phyloP scores from a whole-genome alignment of 2,888 invertebrate genomes.

The Caenorhabditis sulstoni region DNA sequence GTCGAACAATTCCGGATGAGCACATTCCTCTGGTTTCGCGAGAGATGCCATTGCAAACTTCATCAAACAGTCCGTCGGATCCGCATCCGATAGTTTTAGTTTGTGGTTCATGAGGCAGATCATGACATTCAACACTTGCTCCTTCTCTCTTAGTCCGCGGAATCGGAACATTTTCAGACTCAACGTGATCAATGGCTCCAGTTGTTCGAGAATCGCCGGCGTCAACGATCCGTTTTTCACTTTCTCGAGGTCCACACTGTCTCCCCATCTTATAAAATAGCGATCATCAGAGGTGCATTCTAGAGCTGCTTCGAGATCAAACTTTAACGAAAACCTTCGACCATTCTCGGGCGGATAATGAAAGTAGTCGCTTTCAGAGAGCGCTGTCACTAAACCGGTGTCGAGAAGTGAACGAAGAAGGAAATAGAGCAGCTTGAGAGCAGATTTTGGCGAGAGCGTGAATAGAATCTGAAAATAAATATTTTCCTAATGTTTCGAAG shows the following conservation, averaged over 20 bases:
- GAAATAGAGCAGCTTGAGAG: conserved; percentile 34
- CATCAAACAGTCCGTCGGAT: conserved; percentile 44
- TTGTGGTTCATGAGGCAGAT: conserved; percentile 42
- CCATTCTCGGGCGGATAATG: conserved; percentile 10
- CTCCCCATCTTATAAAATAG: conserved; percentile 36
- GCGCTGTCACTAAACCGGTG: too few species aligned
- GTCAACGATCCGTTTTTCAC: conserved; percentile 30
- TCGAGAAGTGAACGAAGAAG: conserved; percentile 39
- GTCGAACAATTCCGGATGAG: conserved; percentile 38
- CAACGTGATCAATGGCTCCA: conserved; percentile 40
- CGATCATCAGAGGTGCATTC: conserved; percentile 20
- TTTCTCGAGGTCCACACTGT: conserved; percentile 29
- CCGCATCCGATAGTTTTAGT: conserved; percentile 32
- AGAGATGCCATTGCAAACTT: conserved; percentile 19
- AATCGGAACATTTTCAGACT: conserved; percentile 38
- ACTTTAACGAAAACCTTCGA: too few species aligned
- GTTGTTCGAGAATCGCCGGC: conserved; percentile 20
- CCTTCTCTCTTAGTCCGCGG: conserved; percentile 32
- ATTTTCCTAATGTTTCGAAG: not conserved
- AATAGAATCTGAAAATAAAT: conserved; percentile 27
- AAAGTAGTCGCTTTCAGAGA: conserved; percentile 13
- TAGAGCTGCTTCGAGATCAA: conserved; percentile 14
- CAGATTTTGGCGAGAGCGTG: conserved; percentile 22
- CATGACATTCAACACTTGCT: conserved; percentile 48
- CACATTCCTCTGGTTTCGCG: conserved; percentile 18